phyloP scores from a whole-genome alignment of 2,888 invertebrate genomes.

The Ceraclea dissimilis region DNA sequence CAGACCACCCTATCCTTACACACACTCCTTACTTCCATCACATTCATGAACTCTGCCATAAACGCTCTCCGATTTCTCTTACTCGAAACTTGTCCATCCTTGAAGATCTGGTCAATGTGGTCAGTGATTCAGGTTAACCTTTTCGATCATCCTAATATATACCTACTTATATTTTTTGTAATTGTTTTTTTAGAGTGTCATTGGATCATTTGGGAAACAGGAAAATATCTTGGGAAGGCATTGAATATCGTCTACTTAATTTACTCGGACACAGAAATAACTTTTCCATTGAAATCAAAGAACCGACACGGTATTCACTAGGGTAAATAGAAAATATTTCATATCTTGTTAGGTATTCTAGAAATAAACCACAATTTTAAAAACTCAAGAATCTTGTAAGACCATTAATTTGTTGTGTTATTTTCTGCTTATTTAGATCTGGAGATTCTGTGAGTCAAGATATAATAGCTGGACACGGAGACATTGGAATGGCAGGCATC shows the following conservation, averaged over 20 bases:
- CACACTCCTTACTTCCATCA: too few species aligned
- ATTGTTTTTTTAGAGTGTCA: constrained; percentile 16
- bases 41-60: too few species aligned
- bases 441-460: constrained; percentile 54
- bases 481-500: constrained; percentile 66
- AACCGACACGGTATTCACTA: constrained; percentile 42
- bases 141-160: too few species aligned
- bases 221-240: constrained; percentile 58
- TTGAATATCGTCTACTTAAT: constrained; percentile 61
- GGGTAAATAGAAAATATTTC: constrained; percentile 39
- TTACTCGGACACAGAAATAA: constrained; percentile 58
- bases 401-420: too few species aligned
- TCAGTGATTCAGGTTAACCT: too few species aligned
- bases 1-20: too few species aligned
- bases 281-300: constrained; percentile 62
- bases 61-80: too few species aligned
- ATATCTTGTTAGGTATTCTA: not conserved
- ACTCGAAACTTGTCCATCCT: too few species aligned
- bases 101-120: too few species aligned
- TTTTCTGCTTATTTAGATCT: constrained; percentile 41
- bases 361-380: too few species aligned
- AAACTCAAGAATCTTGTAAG: too few species aligned
- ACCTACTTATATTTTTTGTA: too few species aligned
- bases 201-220: constrained; percentile 44
- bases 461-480: constrained; percentile 47